Evolutionary conservation across 2,797 vertebrate species (phyloP).

Genomic region (Oceanodroma leucorhoa): DNA sequence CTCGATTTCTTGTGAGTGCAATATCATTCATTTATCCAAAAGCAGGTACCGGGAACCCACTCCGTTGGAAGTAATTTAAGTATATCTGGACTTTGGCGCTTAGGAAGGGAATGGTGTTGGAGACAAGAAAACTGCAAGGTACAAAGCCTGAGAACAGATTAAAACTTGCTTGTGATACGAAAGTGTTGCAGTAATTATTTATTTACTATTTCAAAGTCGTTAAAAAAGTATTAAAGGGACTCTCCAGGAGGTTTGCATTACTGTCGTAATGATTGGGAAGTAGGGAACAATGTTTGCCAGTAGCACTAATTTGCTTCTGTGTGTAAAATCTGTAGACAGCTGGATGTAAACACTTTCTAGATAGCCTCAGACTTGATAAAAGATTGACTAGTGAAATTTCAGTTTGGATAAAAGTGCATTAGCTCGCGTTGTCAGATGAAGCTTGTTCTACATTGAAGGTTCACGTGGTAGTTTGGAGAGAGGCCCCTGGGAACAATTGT

Average conservation of each 20-base stretch:
- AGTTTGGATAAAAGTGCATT: not conserved
- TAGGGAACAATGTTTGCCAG: not conserved
- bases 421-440: not conserved
- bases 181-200: not conserved
- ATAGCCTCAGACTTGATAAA: not conserved
- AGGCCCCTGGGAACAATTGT: not conserved
- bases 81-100: not conserved
- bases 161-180: not conserved
- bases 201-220: not conserved
- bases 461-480: not conserved
- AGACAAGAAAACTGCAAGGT: not conserved
- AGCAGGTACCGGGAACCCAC: not conserved
- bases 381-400: not conserved
- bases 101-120: not conserved
- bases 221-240: not conserved
- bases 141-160: not conserved
- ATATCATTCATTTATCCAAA: not conserved
- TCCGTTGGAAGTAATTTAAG: not conserved
- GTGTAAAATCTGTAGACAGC: not conserved
- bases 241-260: not conserved
- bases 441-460: not conserved
- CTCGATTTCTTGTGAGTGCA: fast-evolving
- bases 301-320: not conserved
- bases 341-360: not conserved
- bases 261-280: not conserved